Base-by-base conservation (phyloP, 2,113 vertebrate genomes). In the Cephalophus harveyi region DNA sequence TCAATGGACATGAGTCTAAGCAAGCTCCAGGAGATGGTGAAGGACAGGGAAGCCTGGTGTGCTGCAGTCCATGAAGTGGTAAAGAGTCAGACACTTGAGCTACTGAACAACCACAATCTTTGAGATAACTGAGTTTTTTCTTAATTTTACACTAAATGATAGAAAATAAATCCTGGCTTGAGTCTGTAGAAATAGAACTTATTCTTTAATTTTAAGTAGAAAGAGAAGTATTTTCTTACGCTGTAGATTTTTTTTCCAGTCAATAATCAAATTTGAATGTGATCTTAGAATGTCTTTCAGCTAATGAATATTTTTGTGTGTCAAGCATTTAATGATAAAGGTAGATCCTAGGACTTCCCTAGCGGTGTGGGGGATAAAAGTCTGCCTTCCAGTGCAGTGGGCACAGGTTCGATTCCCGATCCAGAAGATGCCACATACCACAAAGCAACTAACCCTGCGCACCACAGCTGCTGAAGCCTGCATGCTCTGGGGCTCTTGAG, bases 281-380 rank as follows among this genome's bases (percentile, higher is more conserved):
- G 13, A 83, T 54, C 16, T 87, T 62, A 52, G 43, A 90, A 48
- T 76, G 10, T 23, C 25, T 88, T 92, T 27, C 14, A 82, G 33
- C 33, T 79, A 90, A 92, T 81, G 43, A 94, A 2, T 89, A n/a
- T n/a, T 92, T 94, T 94, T 87, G 2, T 67, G 81, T 88, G 23
- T 67, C 57, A 48, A 64, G n/a, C 9, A 83, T 40, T 71, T 95
- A 96, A 86, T 89, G 89, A 90, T 89, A 50, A 93, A 97, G 71
- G 57, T n/a, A 81, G 46, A 25, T 60, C 95, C 15, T 91, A 2
- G 71, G 21, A 43, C 71, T 13, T 43, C 36, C 36, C 36, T 74
- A 11, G 71, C 25, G 71, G 36, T 43, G 23, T 0, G 3, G 71
- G 36, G 36, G 11, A 43, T 74, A 43, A 23, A 43, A 74, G 36